These are phyloP conservation scores for Takifugu rubripes DNA, from an alignment of 2,797 vertebrate species.

Conservation along the genomic window DNA sequence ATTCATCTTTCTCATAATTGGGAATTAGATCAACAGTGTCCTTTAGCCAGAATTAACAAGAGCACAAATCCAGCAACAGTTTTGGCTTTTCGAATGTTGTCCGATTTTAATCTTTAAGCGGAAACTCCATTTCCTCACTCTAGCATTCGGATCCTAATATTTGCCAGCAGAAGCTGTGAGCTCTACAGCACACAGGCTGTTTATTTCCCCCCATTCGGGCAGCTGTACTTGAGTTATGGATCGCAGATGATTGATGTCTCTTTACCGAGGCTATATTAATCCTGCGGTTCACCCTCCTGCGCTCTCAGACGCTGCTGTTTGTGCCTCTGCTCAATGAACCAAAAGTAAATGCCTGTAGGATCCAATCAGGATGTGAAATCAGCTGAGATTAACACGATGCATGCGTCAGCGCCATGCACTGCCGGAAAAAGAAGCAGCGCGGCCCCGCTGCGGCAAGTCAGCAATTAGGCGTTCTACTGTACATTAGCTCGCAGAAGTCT, in stretches of 20 bases:
- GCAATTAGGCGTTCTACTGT: not conserved
- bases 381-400: slow-evolving; percentile 40
- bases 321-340: slow-evolving; percentile 7
- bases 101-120: slow-evolving; percentile 20
- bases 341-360: slow-evolving; percentile 10
- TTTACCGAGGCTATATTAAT: not conserved
- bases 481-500: too few species aligned
- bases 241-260: too few species aligned
- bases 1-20: not conserved
- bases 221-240: too few species aligned
- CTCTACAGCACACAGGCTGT: too few species aligned
- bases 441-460: not conserved
- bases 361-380: slow-evolving; percentile 39
- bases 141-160: too few species aligned
- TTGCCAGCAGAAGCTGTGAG: too few species aligned
- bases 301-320: not conserved
- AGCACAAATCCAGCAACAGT: slow-evolving; percentile 3
- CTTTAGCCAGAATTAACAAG: slow-evolving; percentile 10
- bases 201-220: too few species aligned
- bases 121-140: too few species aligned
- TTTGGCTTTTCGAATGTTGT: slow-evolving; percentile 9
- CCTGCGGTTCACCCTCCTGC: not conserved
- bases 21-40: not conserved
- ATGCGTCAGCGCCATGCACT: slow-evolving; percentile 32
- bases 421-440: slow-evolving; percentile 27